These are phyloP conservation scores for Spongia lamella DNA, from an alignment of 37 sponge, comb jelly and placozoan genomes.

Conservation along the genomic window DNA sequence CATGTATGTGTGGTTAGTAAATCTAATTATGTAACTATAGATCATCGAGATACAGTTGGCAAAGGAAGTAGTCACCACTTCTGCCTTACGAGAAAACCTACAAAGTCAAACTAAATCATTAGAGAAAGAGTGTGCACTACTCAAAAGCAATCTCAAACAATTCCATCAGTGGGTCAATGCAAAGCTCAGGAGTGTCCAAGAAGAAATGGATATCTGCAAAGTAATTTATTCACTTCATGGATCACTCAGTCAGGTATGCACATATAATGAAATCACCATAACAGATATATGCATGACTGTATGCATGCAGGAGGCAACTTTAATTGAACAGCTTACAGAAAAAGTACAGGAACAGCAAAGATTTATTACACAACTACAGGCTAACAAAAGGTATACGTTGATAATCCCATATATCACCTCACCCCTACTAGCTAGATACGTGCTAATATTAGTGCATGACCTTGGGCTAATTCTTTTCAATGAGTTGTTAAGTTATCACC, in stretches of 20 bases:
- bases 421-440: too few relatives aligned
- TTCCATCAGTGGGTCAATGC: constrained; percentile 39
- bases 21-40: too few relatives aligned
- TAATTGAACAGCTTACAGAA: constrained; percentile 19
- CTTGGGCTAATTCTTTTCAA: too few relatives aligned
- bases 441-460: too few relatives aligned
- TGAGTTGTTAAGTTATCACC: too few relatives aligned
- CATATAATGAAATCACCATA: not conserved
- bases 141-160: constrained; percentile 27
- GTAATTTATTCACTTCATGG: constrained; percentile 71
- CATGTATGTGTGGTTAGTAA: too few relatives aligned
- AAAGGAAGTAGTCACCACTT: not conserved
- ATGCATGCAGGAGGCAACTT: constrained; percentile 22
- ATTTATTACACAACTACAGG: not conserved
- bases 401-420: too few relatives aligned
- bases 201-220: constrained; percentile 64
- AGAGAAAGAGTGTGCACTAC: constrained; percentile 27
- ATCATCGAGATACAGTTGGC: not conserved
- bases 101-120: not conserved
- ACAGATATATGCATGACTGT: not conserved
- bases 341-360: constrained; percentile 29
- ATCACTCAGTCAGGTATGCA: constrained; percentile 61
- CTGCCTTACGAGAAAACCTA: constrained; percentile 5
- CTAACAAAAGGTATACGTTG: constrained; percentile 30
- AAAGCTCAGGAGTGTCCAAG: constrained; percentile 43